Percentiles rank a stretch among this genome's conserved stretches.
Conservation (phyloP, 1,140 invertebrate genomes). For the Heliconius nattereri region DNA sequence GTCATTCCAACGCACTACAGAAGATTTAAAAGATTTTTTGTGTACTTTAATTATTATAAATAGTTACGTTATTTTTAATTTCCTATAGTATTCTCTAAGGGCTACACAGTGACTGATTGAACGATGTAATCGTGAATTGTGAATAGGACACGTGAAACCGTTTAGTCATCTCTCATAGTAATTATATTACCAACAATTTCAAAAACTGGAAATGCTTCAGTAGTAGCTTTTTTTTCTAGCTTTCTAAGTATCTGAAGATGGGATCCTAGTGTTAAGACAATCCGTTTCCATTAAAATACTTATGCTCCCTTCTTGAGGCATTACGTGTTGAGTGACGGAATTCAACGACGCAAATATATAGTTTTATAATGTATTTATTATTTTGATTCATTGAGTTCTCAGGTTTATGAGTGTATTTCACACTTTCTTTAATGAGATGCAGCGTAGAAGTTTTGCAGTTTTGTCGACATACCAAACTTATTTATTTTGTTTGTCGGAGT, state of each 20-base stretch:
- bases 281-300: too few relatives aligned
- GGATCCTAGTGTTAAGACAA: too few relatives aligned
- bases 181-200: background rate
- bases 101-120: background rate
- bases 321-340: too few relatives aligned
- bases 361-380: background rate
- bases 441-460: conserved; percentile 33
- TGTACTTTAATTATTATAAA: background rate
- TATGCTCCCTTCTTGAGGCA: too few relatives aligned
- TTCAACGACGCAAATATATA: background rate
- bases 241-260: too few relatives aligned
- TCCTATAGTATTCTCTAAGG: background rate
- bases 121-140: too few relatives aligned
- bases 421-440: conserved; percentile 55
- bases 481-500: conserved; percentile 24
- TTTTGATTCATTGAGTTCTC: background rate
- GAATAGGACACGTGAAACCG: background rate
- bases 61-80: background rate
- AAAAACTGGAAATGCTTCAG: background rate
- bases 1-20: background rate
- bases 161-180: background rate
- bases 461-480: conserved; percentile 43
- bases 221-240: too few relatives aligned
- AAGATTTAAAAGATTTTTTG: background rate
- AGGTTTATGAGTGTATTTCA: background rate